These are phyloP conservation scores for Melanotaenia nigrans DNA, from an alignment of 2,797 vertebrate genomes.

Conservation along the genomic window DNA sequence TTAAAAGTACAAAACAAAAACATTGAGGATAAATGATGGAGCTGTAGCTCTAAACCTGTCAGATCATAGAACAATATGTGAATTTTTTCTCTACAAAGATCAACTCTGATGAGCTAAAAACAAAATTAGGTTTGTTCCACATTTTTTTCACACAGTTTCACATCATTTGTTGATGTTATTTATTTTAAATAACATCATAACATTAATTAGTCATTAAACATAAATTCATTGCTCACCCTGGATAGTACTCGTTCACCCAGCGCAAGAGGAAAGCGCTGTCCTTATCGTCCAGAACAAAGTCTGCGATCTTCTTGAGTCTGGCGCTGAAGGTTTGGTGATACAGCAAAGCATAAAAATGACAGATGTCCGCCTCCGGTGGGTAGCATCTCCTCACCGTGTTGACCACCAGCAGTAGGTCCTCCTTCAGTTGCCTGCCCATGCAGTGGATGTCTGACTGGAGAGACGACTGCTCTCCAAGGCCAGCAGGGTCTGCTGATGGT, in stretches of 20 bases:
- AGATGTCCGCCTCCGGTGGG: constrained; percentile 84
- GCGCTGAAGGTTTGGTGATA: constrained; percentile 85
- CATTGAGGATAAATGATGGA: no score
- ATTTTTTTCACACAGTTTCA: no score
- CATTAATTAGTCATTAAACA: no score
- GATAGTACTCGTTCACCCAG: constrained; percentile 89
- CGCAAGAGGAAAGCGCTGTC: constrained; percentile 84
- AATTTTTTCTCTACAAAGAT: no score
- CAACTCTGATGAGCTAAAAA: no score
- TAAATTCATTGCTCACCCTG: constrained; percentile 82
- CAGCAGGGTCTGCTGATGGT: accelerated
- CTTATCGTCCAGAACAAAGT: constrained; percentile 81
- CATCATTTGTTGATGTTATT: no score
- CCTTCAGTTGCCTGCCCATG: constrained; percentile 84
- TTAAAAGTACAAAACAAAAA: no score
- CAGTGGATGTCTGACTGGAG: constrained; percentile 72
- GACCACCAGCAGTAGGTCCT: constrained; percentile 86
- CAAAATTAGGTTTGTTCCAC: no score
- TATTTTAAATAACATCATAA: no score
- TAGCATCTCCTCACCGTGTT: constrained; percentile 83
- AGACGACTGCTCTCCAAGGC: constrained; percentile 58
- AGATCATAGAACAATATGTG: no score
- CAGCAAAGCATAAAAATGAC: constrained; percentile 82
- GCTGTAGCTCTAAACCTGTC: no score
- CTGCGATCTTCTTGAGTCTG: constrained; percentile 70